Conservation (phyloP, 1,140 invertebrate species). For the Neotoxoptera formosana region DNA sequence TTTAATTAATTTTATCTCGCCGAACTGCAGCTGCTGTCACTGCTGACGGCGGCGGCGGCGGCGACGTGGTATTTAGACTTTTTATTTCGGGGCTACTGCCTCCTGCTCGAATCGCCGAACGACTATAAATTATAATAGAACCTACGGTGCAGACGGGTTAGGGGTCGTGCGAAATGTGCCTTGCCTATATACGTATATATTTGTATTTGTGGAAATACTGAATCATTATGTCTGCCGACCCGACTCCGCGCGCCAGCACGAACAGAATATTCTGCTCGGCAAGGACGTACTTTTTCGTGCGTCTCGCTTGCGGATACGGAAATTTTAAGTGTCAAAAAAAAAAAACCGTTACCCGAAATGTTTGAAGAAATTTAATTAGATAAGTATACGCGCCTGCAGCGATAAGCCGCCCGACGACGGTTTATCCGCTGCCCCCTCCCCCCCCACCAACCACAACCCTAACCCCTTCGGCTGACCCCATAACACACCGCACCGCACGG, state of each 20-base stretch:
- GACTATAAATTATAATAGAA: neutral
- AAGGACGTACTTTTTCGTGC: neutral
- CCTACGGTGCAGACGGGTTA: neutral
- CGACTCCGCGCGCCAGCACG: neutral
- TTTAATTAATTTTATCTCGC: slow-evolving; percentile 15
- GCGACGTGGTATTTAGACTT: neutral
- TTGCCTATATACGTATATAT: neutral
- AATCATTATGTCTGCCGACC: neutral
- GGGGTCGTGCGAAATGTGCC: neutral
- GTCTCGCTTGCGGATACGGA: neutral
- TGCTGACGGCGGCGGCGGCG: neutral
- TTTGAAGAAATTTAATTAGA: neutral
- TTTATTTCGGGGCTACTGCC: neutral
- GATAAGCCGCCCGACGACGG: no score
- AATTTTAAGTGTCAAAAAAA: neutral
- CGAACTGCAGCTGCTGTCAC: neutral
- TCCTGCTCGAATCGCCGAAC: neutral
- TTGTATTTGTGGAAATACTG: neutral
- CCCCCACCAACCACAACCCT: no score
- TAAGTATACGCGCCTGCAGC: neutral
- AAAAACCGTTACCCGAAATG: neutral
- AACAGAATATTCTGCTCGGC: neutral
- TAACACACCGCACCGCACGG: neutral
- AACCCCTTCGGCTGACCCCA: neutral
- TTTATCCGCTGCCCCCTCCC: neutral